A percentile compares a stretch with the other conserved stretches of the same genome.
phyloP scores from a whole-genome alignment of 2,888 invertebrate species.

The Agonopterix arenella region DNA sequence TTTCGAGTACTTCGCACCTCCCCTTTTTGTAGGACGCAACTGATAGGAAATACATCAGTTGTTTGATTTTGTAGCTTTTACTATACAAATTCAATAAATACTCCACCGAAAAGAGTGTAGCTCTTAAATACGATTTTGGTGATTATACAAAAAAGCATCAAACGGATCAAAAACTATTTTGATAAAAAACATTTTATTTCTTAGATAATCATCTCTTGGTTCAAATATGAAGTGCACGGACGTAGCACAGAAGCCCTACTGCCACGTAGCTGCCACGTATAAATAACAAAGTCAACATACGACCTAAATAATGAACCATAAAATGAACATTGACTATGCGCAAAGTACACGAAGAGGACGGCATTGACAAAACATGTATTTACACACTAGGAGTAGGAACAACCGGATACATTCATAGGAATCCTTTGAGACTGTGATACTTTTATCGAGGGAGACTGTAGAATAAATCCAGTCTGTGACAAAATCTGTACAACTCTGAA shows the following conservation, averaged over 20 bases:
- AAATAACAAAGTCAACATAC: constrained; percentile 34
- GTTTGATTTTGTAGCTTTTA: too few species aligned
- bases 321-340: constrained; percentile 30
- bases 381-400: constrained; percentile 8
- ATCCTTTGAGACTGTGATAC: background rate
- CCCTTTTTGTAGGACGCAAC: too few species aligned
- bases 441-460: background rate
- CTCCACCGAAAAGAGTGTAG: too few species aligned
- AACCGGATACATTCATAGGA: background rate
- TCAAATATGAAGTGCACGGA: background rate
- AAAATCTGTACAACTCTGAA: constrained; percentile 21
- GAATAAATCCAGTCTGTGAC: constrained; percentile 4
- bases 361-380: constrained; percentile 10
- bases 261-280: constrained; percentile 19
- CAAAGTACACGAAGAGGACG: constrained; percentile 4
- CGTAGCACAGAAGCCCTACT: constrained; percentile 11
- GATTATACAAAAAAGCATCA: too few species aligned
- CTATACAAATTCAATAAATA: too few species aligned
- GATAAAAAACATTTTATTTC: too few species aligned
- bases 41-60: too few species aligned
- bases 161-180: too few species aligned
- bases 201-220: too few species aligned
- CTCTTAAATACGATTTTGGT: too few species aligned
- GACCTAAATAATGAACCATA: constrained; percentile 42
- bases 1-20: too few species aligned